Evolutionary conservation across 2,888 invertebrate species (phyloP).

Genomic region (Liposcelis brunnea): DNA sequence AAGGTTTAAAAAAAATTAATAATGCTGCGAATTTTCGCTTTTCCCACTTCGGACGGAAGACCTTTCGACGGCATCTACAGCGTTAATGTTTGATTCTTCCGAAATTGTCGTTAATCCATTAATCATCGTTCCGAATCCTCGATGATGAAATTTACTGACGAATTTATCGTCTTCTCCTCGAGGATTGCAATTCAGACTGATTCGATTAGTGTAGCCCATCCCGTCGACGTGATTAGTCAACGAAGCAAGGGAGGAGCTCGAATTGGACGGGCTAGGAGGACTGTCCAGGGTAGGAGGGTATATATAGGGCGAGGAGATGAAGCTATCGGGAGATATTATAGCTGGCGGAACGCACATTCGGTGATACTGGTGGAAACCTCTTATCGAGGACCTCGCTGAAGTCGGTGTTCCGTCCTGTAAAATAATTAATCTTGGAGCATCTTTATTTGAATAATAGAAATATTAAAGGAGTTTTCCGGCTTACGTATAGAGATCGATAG

Average conservation of each 20-base stretch:
- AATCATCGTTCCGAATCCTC: slow-evolving; percentile 4
- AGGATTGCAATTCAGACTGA: too few relatives aligned
- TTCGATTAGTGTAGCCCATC: not conserved
- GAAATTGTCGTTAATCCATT: not conserved
- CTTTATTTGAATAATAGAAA: not conserved
- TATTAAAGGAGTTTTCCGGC: not conserved
- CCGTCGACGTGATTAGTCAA: not conserved
- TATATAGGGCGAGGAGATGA: not conserved
- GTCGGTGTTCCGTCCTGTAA: slow-evolving; percentile 11
- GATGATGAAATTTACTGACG: not conserved
- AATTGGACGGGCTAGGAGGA: not conserved
- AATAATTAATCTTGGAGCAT: not conserved
- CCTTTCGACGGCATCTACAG: not conserved
- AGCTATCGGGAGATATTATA: not conserved
- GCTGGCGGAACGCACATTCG: slow-evolving; percentile 6
- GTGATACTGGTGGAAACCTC: slow-evolving; percentile 9
- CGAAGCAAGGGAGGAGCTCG: not conserved
- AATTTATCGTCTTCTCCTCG: not conserved
- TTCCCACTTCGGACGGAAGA: too few relatives aligned
- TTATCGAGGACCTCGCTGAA: slow-evolving; percentile 4
- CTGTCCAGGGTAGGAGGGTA: not conserved
- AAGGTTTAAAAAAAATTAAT: too few relatives aligned
- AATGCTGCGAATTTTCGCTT: too few relatives aligned
- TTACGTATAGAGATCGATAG: too few relatives aligned
- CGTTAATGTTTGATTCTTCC: slow-evolving; percentile 4